Evolutionary conservation across 2,113 vertebrate genomes (phyloP).

Genomic region (Alexandromys fortis): DNA sequence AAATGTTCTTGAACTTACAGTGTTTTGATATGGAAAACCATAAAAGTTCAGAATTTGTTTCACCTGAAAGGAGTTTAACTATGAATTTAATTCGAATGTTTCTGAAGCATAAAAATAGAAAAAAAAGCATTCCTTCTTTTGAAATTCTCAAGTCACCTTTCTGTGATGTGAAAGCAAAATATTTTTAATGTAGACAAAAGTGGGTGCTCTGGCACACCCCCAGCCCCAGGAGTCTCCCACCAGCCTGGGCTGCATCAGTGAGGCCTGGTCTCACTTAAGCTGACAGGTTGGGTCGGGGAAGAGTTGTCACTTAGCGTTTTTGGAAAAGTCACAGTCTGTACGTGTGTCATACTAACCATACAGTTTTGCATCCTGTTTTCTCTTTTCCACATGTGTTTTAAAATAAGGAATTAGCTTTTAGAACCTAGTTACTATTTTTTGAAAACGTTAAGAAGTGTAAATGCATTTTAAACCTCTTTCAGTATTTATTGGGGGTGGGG

Average conservation of each 20-base stretch:
- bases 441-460: background rate
- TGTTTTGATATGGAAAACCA: slow-evolving; percentile 77
- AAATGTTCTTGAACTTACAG: slow-evolving; percentile 70
- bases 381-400: background rate
- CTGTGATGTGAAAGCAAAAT: background rate
- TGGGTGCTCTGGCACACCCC: no score
- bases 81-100: slow-evolving; percentile 16
- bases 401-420: background rate
- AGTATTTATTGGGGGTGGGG: background rate
- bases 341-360: background rate
- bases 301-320: background rate
- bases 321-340: background rate
- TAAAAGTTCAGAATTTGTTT: slow-evolving; percentile 65
- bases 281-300: background rate
- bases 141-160: background rate
- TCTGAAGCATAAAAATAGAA: background rate
- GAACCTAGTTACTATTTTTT: background rate
- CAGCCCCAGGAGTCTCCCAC: background rate
- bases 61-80: background rate
- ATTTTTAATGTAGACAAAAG: slow-evolving; percentile 37
- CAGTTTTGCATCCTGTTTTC: background rate
- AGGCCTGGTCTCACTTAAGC: background rate
- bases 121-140: background rate
- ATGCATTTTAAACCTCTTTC: background rate
- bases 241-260: background rate